Base-by-base conservation (phyloP, 2,113 vertebrate genomes). In the Actenoides lindsayi region DNA sequence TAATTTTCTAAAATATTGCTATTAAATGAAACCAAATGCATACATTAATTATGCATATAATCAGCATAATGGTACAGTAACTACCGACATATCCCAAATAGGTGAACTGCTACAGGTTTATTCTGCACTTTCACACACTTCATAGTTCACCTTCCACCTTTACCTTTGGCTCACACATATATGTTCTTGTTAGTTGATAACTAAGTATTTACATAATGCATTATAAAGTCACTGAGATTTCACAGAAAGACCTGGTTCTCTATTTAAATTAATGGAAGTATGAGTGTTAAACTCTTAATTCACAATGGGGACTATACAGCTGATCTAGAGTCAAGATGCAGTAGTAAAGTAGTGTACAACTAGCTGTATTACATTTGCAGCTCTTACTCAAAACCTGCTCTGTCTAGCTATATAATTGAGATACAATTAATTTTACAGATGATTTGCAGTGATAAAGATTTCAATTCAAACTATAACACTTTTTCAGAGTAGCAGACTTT, bases 401-500 rank as follows among this genome's bases (percentile, higher is more conserved):
- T 85, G 13, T 39, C 31, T 82, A 83, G 24, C 64, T 68, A 21
- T 74, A n/a, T 79, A 89, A 79, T n/a, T 75, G 77, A 91, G 82
- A 62, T 20, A 35, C 48, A 89, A 11, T 78, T 28, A 27, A 46
- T 60, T 59, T 69, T 86, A 79, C 46, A 37, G 80, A 17, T 76
- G 37, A 80, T 81, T 86, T 70, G 62, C 80, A 82, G 57, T 68
- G 44, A 68, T 88, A 91, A 82, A 85, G 60, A 71, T 25, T 71
- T 65, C 76, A 95, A 75, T 95, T 97, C 90, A 90, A 90, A 16
- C 59, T 83, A 17, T 77, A 91, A 87, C n/a, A 46, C 23, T 37
- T 39, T 80, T 74, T 80, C 39, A 46, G 80, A 76, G 13, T 65
- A 93, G 30, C 60, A 68, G 51, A 71, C 83, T 31, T 48, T 24